phyloP scores from a whole-genome alignment of 2,888 invertebrate genomes.

The Chironomus tentans region DNA sequence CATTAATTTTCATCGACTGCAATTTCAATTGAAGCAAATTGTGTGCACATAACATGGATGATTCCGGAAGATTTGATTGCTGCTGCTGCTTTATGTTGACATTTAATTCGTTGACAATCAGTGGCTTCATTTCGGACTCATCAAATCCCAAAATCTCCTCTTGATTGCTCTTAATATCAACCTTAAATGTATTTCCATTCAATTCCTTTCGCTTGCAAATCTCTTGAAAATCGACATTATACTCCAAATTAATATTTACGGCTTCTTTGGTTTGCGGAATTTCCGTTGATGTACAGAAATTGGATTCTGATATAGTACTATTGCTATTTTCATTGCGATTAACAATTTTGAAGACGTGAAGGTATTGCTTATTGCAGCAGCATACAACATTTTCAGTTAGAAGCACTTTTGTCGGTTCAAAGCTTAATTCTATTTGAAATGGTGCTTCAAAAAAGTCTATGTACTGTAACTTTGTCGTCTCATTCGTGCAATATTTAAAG shows the following conservation, averaged over 20 bases:
- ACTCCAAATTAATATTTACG: conserved; percentile 2
- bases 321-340: conserved; percentile 28
- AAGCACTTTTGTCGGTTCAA: conserved; percentile 49
- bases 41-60: conserved; percentile 30
- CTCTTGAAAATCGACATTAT: conserved; percentile 16
- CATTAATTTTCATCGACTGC: conserved; percentile 38
- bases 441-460: conserved; percentile 60
- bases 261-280: neutral
- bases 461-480: conserved; percentile 56
- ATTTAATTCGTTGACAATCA: conserved; percentile 28
- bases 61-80: neutral
- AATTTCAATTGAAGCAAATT: conserved; percentile 45
- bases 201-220: conserved; percentile 10
- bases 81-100: conserved; percentile 26
- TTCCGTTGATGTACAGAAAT: conserved; percentile 12
- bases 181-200: conserved; percentile 9
- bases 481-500: conserved; percentile 56
- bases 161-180: conserved; percentile 13
- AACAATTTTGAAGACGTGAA: conserved; percentile 52
- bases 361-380: conserved; percentile 50
- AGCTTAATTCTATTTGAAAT: conserved; percentile 54
- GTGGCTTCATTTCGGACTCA: conserved; percentile 28
- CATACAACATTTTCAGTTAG: conserved; percentile 61
- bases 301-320: conserved; percentile 14
- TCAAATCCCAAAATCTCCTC: neutral